These are phyloP conservation scores for Shargacucullia verbasci DNA, from an alignment of 2,888 invertebrate species.

Conservation along the genomic window DNA sequence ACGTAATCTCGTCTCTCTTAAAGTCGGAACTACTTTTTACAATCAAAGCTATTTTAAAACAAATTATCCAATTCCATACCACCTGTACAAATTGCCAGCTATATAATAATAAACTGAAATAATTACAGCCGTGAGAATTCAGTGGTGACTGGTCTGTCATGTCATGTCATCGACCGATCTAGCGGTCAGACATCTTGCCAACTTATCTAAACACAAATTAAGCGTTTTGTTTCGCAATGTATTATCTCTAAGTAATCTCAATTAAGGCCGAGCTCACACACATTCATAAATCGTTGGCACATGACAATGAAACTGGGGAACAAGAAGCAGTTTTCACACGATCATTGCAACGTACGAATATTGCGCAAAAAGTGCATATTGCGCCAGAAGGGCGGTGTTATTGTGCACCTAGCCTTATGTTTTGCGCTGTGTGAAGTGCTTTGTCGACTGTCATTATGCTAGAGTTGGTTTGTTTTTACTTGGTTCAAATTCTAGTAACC, in stretches of 20 bases:
- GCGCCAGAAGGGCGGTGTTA: conserved; percentile 74
- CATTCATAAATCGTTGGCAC: conserved; percentile 67
- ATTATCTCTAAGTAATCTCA: conserved; percentile 73
- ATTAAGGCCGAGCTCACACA: conserved; percentile 65
- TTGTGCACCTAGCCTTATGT: conserved; percentile 62
- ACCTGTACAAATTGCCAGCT: conserved; percentile 16
- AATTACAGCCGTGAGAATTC: conserved; percentile 45
- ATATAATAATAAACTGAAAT: conserved; percentile 12
- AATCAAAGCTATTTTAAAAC: conserved; percentile 24
- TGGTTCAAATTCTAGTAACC: conserved; percentile 56
- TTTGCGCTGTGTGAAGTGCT: conserved; percentile 58
- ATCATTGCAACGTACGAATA: conserved; percentile 67
- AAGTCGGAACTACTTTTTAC: background rate
- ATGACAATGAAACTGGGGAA: conserved; percentile 81
- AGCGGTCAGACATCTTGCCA: conserved; percentile 39
- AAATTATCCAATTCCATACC: conserved; percentile 17
- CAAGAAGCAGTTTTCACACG: conserved; percentile 82
- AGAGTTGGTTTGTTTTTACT: conserved; percentile 53
- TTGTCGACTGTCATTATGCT: conserved; percentile 53
- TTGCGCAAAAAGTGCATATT: conserved; percentile 76
- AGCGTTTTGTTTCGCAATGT: conserved; percentile 70
- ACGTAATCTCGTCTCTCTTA: too few relatives aligned
- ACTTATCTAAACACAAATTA: conserved; percentile 49
- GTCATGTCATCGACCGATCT: conserved; percentile 55
- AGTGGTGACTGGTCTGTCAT: conserved; percentile 19